These are phyloP conservation scores for Gymnocephalus cernua DNA, from an alignment of 2,113 vertebrate species.

Conservation along the genomic window DNA sequence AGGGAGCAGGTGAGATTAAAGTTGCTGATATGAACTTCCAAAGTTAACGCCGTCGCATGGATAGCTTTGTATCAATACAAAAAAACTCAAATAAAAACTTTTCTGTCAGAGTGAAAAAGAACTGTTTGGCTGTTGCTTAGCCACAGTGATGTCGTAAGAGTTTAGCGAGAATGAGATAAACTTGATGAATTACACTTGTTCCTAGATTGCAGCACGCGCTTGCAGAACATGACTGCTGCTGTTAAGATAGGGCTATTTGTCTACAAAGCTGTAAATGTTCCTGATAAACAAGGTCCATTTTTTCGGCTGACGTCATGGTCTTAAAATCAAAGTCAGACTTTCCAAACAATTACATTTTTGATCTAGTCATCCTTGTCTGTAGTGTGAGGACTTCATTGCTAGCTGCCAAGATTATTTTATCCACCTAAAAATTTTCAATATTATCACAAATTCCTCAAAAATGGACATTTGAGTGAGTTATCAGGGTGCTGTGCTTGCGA, in stretches of 20 bases:
- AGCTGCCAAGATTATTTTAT: neutral
- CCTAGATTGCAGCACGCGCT: neutral
- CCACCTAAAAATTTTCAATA: neutral
- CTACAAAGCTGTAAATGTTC: constrained; percentile 4
- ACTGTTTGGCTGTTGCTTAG: neutral
- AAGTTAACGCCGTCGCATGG: neutral
- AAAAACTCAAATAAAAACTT: neutral
- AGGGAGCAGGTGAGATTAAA: neutral
- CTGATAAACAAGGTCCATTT: constrained; percentile 14
- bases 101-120: neutral
- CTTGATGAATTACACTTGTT: neutral
- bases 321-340: constrained; percentile 17
- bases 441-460: neutral
- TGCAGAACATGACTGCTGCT: neutral
- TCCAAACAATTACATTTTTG: neutral
- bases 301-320: neutral
- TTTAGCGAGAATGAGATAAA: neutral
- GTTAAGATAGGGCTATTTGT: neutral
- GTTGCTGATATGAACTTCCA: neutral
- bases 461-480: neutral
- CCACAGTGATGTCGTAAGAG: neutral
- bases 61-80: neutral
- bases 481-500: neutral
- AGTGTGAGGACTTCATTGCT: neutral
- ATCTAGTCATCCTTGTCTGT: constrained; percentile 1